A percentile compares a stretch with the other conserved stretches of the same genome.
Evolutionary conservation across 2,888 invertebrate genomes (phyloP).

Genomic region (Scaptodrosophila latifasciaeformis): DNA sequence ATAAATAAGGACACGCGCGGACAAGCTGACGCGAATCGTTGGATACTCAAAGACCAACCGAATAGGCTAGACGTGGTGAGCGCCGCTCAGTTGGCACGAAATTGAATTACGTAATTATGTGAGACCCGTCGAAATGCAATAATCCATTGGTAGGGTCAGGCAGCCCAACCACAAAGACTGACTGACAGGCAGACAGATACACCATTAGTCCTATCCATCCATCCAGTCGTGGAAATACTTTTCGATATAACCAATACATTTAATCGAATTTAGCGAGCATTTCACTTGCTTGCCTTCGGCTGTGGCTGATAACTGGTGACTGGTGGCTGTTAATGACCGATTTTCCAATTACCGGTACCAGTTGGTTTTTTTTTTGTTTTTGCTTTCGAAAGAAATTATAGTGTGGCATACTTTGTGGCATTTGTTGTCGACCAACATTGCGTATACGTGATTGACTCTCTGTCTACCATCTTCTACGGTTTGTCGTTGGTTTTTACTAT

Average conservation of each 20-base stretch:
- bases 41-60: no score
- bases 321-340: slow-evolving; percentile 47
- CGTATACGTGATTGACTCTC: slow-evolving; percentile 56
- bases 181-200: no score
- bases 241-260: slow-evolving; percentile 48
- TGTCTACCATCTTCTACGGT: no score
- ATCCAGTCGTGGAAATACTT: no score
- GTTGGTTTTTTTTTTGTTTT: no score
- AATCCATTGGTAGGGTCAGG: slow-evolving; percentile 2
- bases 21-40: no score
- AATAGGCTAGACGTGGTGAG: no score
- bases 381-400: slow-evolving; percentile 10
- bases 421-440: slow-evolving; percentile 10
- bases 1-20: slow-evolving; percentile 40
- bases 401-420: slow-evolving; percentile 11
- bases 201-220: no score
- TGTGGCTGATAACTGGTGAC: not conserved
- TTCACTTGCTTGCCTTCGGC: slow-evolving; percentile 56
- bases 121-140: slow-evolving; percentile 10
- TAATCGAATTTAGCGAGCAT: slow-evolving; percentile 64
- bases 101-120: slow-evolving; percentile 59
- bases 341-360: slow-evolving; percentile 62
- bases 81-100: slow-evolving; percentile 18
- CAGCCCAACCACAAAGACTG: slow-evolving; percentile 20
- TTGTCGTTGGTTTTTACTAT: no score